Percentiles rank a stretch among this genome's conserved stretches.
Conservation (phyloP, 1,140 invertebrate genomes). For the Apis dorsata region DNA sequence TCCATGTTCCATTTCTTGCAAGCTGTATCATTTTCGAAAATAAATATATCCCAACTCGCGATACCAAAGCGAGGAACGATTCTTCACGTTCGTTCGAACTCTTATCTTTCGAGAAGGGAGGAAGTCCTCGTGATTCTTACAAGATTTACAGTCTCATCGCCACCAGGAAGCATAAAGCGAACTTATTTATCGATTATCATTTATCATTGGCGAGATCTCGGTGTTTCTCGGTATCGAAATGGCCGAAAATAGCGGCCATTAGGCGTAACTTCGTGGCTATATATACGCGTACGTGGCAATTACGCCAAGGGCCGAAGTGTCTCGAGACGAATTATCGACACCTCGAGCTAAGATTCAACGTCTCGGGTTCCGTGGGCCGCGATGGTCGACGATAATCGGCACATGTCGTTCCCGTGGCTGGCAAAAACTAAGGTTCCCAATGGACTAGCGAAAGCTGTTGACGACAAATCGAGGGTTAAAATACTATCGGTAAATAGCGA, state of each 20-base stretch:
- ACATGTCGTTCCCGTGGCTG: constrained; percentile 62
- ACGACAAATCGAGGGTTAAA: constrained; percentile 81
- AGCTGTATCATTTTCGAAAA: neutral
- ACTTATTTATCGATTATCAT: constrained; percentile 33
- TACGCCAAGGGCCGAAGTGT: neutral
- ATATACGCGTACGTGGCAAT: constrained; percentile 22
- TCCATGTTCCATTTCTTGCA: neutral
- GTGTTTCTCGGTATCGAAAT: neutral
- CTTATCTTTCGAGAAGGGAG: neutral
- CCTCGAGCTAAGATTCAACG: constrained; percentile 18
- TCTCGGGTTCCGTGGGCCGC: neutral
- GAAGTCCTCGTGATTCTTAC: neutral
- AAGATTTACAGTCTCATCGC: constrained; percentile 6
- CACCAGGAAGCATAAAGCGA: neutral
- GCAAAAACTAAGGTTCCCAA: constrained; percentile 71
- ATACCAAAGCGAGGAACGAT: neutral
- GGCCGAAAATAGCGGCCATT: constrained; percentile 41
- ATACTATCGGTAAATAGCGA: constrained; percentile 79
- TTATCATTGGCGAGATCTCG: constrained; percentile 5
- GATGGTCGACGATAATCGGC: constrained; percentile 59
- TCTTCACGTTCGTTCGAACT: neutral
- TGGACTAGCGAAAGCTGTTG: constrained; percentile 77
- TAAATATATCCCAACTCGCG: neutral
- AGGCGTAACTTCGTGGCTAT: constrained; percentile 15
- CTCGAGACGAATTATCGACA: constrained; percentile 43